Evolutionary conservation across 2,888 invertebrate species (phyloP), one percentile per base, ranked within the genome.

Genomic region (Thera britannica): DNA sequence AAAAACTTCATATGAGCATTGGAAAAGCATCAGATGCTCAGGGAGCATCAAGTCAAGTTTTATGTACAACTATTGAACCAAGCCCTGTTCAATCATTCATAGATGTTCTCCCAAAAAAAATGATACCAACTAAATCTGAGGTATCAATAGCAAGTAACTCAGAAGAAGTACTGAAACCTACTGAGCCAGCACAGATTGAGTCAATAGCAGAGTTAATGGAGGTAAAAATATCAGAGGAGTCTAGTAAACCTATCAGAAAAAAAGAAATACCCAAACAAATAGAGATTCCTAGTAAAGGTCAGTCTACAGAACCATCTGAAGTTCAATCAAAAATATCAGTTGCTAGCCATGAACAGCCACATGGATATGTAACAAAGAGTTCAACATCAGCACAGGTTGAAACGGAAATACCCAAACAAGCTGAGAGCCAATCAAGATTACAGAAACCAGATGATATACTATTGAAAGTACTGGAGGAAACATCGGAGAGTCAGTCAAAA

Each of bases 321-420:
- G 38, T 58, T 49, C 58, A 61, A 57, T 61, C 68, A 51, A 66
- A 67, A 46, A 46, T 12, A 35, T 58, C 41, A 9, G 52, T 54
- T 38, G 9, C 46, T 55, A 58, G n/a, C 46, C 46, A 41, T 55
- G 60, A 5, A 48, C 41, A 49, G 11, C 41, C 54, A 48, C 57
- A 41, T 6, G 52, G 49, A 23, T n/a, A 34, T 23, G 23, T 11
- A 49, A 49, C 35, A 41, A 34, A 56, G n/a, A 51, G n/a, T 36
- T 41, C 57, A 57, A 44, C 11, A 44, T 23, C 52, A 38, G 11
- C 36, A 23, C 34, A 38, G 6, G 59, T 44, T 41, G 35, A 52
- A 46, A n/a, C 52, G 23, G 35, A 58, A 36, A 44, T 35, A n/a
- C 23, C 11, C 2, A 6, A 11, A 60, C 36, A 49, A 44, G 35